Evolutionary conservation across 1,140 invertebrate genomes (phyloP).

Genomic region (Venturia canescens): DNA sequence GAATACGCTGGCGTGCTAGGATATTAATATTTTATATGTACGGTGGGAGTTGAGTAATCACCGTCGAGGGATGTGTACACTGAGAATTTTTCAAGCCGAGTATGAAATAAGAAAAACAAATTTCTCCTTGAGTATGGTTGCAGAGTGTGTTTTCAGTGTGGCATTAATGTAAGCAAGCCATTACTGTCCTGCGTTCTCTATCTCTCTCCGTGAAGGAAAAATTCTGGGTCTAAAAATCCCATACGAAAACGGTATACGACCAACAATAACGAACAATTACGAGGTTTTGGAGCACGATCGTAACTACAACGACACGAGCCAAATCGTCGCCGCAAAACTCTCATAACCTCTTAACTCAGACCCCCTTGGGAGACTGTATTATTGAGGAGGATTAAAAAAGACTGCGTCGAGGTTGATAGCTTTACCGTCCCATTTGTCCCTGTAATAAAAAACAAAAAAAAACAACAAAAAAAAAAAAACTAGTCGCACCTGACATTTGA

Average conservation of each 20-base stretch:
- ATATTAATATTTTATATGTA: constrained; percentile 6
- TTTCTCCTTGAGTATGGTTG: background rate
- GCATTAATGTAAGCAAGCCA: constrained; percentile 15
- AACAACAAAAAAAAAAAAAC: no score
- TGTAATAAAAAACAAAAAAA: no score
- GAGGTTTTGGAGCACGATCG: background rate
- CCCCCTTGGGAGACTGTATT: background rate
- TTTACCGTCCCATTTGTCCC: no score
- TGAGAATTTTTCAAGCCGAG: background rate
- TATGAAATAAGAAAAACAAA: background rate
- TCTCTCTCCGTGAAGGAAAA: background rate
- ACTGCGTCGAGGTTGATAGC: no score
- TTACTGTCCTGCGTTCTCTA: background rate
- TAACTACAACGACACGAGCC: background rate
- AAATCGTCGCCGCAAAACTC: background rate
- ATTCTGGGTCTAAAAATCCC: background rate
- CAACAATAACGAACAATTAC: background rate
- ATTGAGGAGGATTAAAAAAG: no score
- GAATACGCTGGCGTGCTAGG: background rate
- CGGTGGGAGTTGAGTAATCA: constrained; percentile 3
- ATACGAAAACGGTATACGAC: background rate
- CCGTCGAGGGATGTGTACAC: constrained; percentile 24
- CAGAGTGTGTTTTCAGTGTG: background rate
- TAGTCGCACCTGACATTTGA: no score
- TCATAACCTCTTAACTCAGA: background rate